These are phyloP conservation scores for Cliona cf. orientalis DNA, from an alignment of 37 sponge, comb jelly and placozoan genomes.

Conservation along the genomic window DNA sequence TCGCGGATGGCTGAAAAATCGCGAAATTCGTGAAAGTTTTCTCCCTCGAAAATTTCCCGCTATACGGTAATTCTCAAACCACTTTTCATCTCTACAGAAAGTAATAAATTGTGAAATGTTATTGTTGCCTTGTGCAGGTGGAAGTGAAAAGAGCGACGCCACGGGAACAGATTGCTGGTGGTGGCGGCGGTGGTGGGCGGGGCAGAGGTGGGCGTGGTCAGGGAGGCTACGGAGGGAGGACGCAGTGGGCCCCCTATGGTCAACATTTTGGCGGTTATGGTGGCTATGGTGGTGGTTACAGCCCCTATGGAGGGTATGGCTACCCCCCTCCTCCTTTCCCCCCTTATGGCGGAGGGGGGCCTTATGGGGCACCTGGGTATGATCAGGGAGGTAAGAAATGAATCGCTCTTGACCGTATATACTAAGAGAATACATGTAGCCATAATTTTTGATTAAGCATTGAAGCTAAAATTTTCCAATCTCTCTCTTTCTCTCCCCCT, in stretches of 20 bases:
- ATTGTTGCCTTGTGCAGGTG: conserved; percentile 30
- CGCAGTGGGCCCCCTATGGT: conserved; percentile 17
- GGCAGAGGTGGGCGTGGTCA: conserved; percentile 26
- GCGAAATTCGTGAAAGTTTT: no score
- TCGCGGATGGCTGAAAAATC: no score
- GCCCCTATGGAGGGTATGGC: neutral
- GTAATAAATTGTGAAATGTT: neutral
- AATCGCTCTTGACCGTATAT: neutral
- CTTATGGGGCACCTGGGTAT: conserved; percentile 3
- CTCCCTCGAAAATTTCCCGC: no score
- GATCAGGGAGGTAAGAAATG: neutral
- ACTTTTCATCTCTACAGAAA: neutral
- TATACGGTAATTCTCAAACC: no score
- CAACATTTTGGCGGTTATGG: conserved; percentile 15
- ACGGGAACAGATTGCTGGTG: conserved; percentile 40
- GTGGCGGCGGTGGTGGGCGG: conserved; percentile 15
- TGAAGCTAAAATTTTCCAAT: no score
- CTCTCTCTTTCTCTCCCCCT: neutral
- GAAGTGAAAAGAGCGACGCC: conserved; percentile 83
- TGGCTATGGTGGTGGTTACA: conserved; percentile 2
- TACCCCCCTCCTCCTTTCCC: no score
- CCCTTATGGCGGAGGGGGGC: neutral
- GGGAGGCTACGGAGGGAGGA: conserved; percentile 13
- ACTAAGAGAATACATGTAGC: neutral
- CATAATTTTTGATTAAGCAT: no score